phyloP scores from a whole-genome alignment of 1,140 invertebrate genomes.

The Zaprionus kolodkinae region DNA sequence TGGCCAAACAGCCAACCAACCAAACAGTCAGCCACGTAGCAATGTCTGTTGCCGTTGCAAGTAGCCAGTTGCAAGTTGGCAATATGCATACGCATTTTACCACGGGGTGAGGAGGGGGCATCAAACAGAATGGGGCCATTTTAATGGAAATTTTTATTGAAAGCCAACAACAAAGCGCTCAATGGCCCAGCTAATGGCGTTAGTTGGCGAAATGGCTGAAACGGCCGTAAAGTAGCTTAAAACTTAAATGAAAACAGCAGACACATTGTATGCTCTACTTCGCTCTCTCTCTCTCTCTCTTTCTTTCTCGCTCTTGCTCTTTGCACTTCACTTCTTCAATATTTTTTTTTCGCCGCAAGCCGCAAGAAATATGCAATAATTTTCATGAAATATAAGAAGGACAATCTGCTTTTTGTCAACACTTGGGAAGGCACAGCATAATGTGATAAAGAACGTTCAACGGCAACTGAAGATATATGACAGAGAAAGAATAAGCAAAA shows the following conservation, averaged over 20 bases:
- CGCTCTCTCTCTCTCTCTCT: neutral
- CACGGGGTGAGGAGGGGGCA: conserved; percentile 20
- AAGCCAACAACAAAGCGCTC: conserved; percentile 81
- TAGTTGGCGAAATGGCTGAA: conserved; percentile 65
- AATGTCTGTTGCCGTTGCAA: conserved; percentile 7
- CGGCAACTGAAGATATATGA: neutral
- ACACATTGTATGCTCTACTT: neutral
- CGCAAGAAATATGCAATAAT: conserved; percentile 22
- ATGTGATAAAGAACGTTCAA: neutral
- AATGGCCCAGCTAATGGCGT: conserved; percentile 79
- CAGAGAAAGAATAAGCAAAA: neutral
- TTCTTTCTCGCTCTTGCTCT: neutral
- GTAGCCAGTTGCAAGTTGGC: conserved; percentile 70
- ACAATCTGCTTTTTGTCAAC: conserved; percentile 18
- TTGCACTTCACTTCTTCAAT: conserved; percentile 1
- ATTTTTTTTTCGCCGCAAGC: conserved; percentile 23
- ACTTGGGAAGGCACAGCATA: neutral
- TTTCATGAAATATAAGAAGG: conserved; percentile 22
- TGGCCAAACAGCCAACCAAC: neutral
- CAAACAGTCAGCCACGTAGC: conserved; percentile 34
- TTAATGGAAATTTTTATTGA: conserved; percentile 82
- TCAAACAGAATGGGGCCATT: conserved; percentile 47
- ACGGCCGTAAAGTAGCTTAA: conserved; percentile 68
- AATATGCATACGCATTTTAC: conserved; percentile 80
- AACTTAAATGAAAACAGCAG: conserved; percentile 72